Percentiles rank a stretch among this genome's conserved stretches.
phyloP scores from a whole-genome alignment of 2,797 vertebrate species.

The Antrozous pallidus region DNA sequence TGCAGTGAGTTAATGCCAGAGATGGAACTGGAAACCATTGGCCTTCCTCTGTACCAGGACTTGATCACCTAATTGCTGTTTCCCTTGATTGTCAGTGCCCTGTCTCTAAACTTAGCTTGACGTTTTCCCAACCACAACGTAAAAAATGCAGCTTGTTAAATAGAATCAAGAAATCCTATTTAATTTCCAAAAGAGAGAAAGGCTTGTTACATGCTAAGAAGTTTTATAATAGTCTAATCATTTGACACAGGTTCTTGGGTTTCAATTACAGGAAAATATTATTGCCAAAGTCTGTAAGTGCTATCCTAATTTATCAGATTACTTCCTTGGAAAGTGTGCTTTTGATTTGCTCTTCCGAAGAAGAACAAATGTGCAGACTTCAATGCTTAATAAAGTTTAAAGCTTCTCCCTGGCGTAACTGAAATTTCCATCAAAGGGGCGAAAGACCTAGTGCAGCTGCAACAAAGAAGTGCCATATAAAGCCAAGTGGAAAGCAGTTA shows the following conservation, averaged over 20 bases:
- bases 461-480: conserved; percentile 86
- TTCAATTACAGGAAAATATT: conserved; percentile 80
- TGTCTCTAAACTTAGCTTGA: conserved; percentile 42
- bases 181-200: conserved; percentile 72
- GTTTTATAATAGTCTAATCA: conserved; percentile 74
- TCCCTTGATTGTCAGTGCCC: conserved; percentile 44
- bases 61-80: conserved; percentile 55
- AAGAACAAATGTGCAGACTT: conserved; percentile 86
- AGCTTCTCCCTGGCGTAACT: conserved; percentile 86
- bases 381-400: conserved; percentile 89
- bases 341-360: conserved; percentile 85
- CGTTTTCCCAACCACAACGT: conserved; percentile 74
- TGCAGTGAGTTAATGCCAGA: background rate
- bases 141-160: conserved; percentile 77
- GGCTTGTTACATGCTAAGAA: conserved; percentile 81
- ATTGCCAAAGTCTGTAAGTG: conserved; percentile 78
- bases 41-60: background rate
- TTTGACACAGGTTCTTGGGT: conserved; percentile 79
- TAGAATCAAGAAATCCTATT: conserved; percentile 62
- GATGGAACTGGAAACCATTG: background rate
- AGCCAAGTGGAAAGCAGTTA: conserved; percentile 86
- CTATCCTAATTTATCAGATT: conserved; percentile 86
- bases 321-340: conserved; percentile 83
- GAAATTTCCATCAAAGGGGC: conserved; percentile 85
- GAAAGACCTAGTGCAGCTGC: conserved; percentile 84